phyloP scores from a whole-genome alignment of 1,140 invertebrate genomes.

The Rhagoletis zephyria region DNA sequence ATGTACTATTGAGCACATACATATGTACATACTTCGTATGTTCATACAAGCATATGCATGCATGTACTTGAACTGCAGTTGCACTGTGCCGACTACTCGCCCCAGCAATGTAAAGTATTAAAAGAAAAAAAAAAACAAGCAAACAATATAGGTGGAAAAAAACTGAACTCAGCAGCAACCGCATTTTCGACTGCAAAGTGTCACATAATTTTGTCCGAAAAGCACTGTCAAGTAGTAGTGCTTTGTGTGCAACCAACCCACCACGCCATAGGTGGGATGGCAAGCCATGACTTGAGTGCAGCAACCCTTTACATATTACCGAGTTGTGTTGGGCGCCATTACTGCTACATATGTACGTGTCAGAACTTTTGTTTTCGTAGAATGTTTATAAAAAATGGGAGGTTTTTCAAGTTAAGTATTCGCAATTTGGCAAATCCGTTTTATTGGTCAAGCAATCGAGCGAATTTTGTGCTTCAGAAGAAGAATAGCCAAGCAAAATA shows the following conservation, averaged over 20 bases:
- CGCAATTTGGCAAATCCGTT: too few relatives aligned
- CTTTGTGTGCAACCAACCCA: neutral
- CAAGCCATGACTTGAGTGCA: neutral
- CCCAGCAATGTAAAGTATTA: neutral
- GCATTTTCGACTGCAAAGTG: conserved; percentile 29
- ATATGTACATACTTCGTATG: neutral
- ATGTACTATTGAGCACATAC: neutral
- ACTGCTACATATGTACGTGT: too few relatives aligned
- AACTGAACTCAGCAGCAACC: neutral
- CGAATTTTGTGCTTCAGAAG: too few relatives aligned
- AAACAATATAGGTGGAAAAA: neutral
- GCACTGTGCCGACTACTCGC: neutral
- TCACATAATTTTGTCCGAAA: conserved; percentile 45
- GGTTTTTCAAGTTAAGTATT: too few relatives aligned
- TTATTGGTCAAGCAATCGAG: too few relatives aligned
- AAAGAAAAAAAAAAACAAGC: conserved; percentile 3
- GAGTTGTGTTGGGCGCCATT: too few relatives aligned
- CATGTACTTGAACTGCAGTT: neutral
- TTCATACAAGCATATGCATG: neutral
- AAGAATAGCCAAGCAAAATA: too few relatives aligned
- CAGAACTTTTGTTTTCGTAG: too few relatives aligned
- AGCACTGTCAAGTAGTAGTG: conserved; percentile 19
- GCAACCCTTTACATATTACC: too few relatives aligned
- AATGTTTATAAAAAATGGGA: too few relatives aligned
- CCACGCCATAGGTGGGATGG: neutral